These are phyloP conservation scores for Arizona elegans DNA, from an alignment of 2,113 vertebrate species.

Conservation along the genomic window DNA sequence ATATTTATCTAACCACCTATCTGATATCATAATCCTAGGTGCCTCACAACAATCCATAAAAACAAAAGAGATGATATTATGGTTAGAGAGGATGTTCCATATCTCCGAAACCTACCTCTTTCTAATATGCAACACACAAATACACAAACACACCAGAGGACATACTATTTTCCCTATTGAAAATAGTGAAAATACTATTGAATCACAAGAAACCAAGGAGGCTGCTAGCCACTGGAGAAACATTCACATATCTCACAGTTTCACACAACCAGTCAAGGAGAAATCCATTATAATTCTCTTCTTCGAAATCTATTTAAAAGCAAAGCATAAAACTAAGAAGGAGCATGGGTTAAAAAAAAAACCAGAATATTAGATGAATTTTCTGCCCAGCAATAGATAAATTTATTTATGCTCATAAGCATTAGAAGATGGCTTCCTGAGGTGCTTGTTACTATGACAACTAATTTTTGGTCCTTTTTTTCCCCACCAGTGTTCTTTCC, in stretches of 20 bases:
- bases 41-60: background rate
- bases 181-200: background rate
- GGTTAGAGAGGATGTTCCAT: background rate
- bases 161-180: background rate
- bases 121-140: background rate
- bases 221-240: background rate
- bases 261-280: background rate
- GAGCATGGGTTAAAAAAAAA: background rate
- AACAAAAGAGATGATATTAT: background rate
- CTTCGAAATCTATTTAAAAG: background rate
- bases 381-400: background rate
- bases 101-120: background rate
- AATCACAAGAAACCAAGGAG: background rate
- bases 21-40: background rate
- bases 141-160: background rate
- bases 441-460: background rate
- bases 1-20: background rate
- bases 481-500: background rate
- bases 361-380: background rate
- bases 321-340: background rate
- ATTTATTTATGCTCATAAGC: background rate
- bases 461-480: background rate
- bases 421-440: background rate
- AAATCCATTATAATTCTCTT: background rate
- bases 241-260: background rate